phyloP scores from a whole-genome alignment of 2,888 invertebrate genomes.

The Scaptomyza caliginosa region DNA sequence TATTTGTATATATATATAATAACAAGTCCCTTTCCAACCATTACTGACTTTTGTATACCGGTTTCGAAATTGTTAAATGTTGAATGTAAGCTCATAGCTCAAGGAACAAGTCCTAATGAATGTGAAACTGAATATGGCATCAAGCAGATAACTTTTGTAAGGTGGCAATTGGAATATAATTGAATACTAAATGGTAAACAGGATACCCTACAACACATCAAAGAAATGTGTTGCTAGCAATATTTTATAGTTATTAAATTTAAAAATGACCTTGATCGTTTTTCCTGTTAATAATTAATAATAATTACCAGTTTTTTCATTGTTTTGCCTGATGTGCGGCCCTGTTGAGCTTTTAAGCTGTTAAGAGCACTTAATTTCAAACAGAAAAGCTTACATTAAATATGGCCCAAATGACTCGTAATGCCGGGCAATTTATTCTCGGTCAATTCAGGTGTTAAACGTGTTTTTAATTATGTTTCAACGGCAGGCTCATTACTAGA shows the following conservation, averaged over 20 bases:
- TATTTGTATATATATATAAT: too few relatives aligned
- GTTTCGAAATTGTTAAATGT: not conserved
- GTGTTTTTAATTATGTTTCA: conserved; percentile 70
- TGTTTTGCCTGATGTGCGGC: not conserved
- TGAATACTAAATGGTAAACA: not conserved
- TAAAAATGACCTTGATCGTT: too few relatives aligned
- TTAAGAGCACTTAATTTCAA: conserved; percentile 11
- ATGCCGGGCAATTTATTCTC: conserved; percentile 32
- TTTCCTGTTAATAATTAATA: too few relatives aligned
- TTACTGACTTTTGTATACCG: not conserved
- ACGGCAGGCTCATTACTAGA: conserved; percentile 58
- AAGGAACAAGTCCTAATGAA: conserved; percentile 29
- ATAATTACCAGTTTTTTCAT: not conserved
- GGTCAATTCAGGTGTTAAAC: conserved; percentile 54
- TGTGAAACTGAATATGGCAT: conserved; percentile 35
- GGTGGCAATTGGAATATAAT: not conserved
- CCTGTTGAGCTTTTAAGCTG: not conserved
- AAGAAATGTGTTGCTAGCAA: too few relatives aligned
- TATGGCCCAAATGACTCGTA: conserved; percentile 8
- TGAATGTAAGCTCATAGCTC: conserved; percentile 13
- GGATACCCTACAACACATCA: not conserved
- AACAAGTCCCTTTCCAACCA: conserved; percentile 1
- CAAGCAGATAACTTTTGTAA: conserved; percentile 6
- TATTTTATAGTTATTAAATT: too few relatives aligned
- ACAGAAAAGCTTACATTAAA: not conserved